Percentiles rank a stretch among this genome's conserved stretches.
phyloP scores from a whole-genome alignment of 2,797 vertebrate genomes.

The Protonibea diacanthus region DNA sequence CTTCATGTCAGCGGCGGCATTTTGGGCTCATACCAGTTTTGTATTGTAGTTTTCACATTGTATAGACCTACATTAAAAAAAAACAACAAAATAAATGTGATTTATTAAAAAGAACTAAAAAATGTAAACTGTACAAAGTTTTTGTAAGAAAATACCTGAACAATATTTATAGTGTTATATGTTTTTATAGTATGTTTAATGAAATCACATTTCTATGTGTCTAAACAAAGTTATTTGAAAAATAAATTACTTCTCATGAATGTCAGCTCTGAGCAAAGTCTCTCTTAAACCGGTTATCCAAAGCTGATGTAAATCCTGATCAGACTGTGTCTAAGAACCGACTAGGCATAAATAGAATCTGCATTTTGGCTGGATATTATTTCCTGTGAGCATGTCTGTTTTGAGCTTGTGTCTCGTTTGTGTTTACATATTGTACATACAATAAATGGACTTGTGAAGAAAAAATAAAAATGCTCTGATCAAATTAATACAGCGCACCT shows the following conservation, averaged over 20 bases:
- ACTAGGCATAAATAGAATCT: constrained; percentile 67
- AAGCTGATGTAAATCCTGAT: constrained; percentile 72
- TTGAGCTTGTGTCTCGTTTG: constrained; percentile 80
- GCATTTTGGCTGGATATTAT: constrained; percentile 79
- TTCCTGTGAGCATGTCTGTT: constrained; percentile 84
- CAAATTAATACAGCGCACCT: neutral
- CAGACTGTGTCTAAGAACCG: constrained; percentile 60
- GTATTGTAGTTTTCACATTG: constrained; percentile 77
- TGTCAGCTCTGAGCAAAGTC: constrained; percentile 75
- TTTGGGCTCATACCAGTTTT: constrained; percentile 77
- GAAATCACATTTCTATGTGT: constrained; percentile 83
- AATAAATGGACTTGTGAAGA: constrained; percentile 80
- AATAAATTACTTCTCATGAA: constrained; percentile 77
- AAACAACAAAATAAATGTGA: constrained; percentile 63
- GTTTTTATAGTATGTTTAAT: constrained; percentile 84
- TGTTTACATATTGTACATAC: constrained; percentile 90
- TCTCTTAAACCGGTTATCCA: constrained; percentile 67
- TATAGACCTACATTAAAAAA: constrained; percentile 67
- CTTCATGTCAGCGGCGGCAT: constrained; percentile 61
- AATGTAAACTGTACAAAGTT: constrained; percentile 83
- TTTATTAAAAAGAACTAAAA: constrained; percentile 78
- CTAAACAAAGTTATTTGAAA: constrained; percentile 76
- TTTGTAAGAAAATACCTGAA: constrained; percentile 84
- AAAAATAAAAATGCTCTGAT: constrained; percentile 66
- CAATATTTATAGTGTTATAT: constrained; percentile 87